Evolutionary conservation across 2,888 invertebrate species (phyloP).

Genomic region (Laothoe populi): DNA sequence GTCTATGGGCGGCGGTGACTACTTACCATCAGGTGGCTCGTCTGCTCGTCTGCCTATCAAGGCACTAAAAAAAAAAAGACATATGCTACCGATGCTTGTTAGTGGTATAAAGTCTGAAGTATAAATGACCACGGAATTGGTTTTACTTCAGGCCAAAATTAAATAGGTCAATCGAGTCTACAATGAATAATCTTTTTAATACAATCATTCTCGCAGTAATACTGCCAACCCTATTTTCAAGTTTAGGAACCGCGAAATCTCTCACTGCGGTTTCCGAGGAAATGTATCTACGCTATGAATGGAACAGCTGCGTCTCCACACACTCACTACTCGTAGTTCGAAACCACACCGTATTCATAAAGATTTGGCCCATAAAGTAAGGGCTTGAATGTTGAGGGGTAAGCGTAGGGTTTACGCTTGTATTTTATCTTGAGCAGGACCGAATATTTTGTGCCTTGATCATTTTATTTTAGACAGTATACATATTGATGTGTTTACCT

Average conservation of each 20-base stretch:
- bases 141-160: neutral
- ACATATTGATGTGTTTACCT: neutral
- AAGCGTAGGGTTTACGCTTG: conserved; percentile 1
- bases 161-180: too few relatives aligned
- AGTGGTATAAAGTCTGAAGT: too few relatives aligned
- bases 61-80: too few relatives aligned
- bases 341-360: conserved; percentile 50
- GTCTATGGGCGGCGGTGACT: too few relatives aligned
- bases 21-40: too few relatives aligned
- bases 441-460: neutral
- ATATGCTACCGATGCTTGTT: too few relatives aligned
- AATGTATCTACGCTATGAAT: conserved; percentile 14
- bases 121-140: too few relatives aligned
- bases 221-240: neutral
- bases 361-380: conserved; percentile 26
- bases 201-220: neutral
- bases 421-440: neutral
- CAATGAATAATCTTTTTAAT: too few relatives aligned
- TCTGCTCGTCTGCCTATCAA: too few relatives aligned
- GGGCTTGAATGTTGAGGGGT: conserved; percentile 6
- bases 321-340: conserved; percentile 41
- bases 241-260: conserved; percentile 1
- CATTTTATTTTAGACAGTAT: neutral
- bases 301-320: conserved; percentile 19
- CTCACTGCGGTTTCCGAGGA: neutral